phyloP scores from a whole-genome alignment of 2,888 invertebrate species.

The Hofmannophila pseudospretella region DNA sequence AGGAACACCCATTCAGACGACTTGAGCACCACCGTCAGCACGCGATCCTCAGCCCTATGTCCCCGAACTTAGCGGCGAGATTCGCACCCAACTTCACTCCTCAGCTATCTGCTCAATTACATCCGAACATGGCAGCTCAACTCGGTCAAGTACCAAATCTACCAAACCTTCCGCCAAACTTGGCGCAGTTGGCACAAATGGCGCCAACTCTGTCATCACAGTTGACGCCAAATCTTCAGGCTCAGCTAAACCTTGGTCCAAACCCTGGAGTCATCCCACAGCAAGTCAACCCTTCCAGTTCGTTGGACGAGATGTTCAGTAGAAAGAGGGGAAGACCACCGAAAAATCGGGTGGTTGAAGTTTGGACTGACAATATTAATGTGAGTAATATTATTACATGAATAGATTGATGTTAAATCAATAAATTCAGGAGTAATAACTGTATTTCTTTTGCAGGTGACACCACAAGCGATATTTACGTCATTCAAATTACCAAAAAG shows the following conservation, averaged over 20 bases:
- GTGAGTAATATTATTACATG: constrained; percentile 67
- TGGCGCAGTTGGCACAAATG: constrained; percentile 70
- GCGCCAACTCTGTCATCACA: constrained; percentile 61
- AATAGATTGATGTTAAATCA: neutral
- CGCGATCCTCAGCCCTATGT: constrained; percentile 82
- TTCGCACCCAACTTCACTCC: constrained; percentile 77
- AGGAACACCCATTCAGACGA: constrained; percentile 87
- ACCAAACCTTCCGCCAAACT: constrained; percentile 62
- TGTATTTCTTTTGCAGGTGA: constrained; percentile 63
- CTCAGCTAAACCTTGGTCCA: constrained; percentile 59
- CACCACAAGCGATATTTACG: constrained; percentile 94
- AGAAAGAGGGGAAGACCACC: constrained; percentile 97
- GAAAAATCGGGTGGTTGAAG: constrained; percentile 95
- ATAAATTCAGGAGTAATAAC: neutral
- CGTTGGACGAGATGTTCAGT: constrained; percentile 94
- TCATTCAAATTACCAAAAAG: constrained; percentile 93
- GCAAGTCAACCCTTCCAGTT: constrained; percentile 78
- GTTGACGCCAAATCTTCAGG: constrained; percentile 63
- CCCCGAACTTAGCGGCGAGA: constrained; percentile 74
- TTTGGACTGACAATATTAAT: constrained; percentile 85
- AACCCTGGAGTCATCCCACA: constrained; percentile 55
- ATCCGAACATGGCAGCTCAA: constrained; percentile 70
- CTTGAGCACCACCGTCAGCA: constrained; percentile 93
- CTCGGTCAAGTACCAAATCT: constrained; percentile 61
- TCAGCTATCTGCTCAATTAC: constrained; percentile 65